Evolutionary conservation across 2,113 vertebrate species (phyloP).

Genomic region (Peromyscus maniculatus): DNA sequence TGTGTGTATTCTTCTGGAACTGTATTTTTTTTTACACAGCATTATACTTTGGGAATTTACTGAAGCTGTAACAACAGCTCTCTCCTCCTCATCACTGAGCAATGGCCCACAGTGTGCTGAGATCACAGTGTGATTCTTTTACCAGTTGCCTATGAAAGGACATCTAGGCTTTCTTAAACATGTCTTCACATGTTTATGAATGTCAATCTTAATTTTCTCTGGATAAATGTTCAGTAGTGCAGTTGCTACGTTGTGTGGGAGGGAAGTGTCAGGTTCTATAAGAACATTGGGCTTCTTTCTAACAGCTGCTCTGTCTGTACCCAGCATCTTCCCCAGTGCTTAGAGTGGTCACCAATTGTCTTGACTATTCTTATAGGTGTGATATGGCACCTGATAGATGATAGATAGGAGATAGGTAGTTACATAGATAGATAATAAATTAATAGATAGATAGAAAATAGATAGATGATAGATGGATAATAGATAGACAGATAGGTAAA

Average conservation of each 20-base stretch:
- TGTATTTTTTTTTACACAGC: not conserved
- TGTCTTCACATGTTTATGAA: not conserved
- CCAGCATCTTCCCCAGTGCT: not conserved
- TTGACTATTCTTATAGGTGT: not conserved
- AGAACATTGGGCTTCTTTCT: not conserved
- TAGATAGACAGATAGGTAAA: not conserved
- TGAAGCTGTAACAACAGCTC: not conserved
- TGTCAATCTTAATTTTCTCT: not conserved
- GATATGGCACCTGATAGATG: not conserved
- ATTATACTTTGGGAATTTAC: not conserved
- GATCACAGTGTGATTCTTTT: not conserved
- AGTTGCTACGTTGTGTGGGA: not conserved
- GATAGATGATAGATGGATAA: not conserved
- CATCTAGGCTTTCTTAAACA: not conserved
- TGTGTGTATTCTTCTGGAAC: not conserved
- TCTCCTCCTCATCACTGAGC: not conserved
- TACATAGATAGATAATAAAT: not conserved
- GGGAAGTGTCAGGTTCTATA: not conserved
- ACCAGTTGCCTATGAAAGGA: not conserved
- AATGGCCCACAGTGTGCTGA: not conserved
- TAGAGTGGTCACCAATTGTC: not conserved
- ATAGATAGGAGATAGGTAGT: not conserved
- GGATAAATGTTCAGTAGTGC: not conserved
- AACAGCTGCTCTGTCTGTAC: not conserved
- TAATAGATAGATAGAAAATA: not conserved